Base-by-base conservation (phyloP, 1,140 invertebrate species). In the Stegodyphus dumicola region DNA sequence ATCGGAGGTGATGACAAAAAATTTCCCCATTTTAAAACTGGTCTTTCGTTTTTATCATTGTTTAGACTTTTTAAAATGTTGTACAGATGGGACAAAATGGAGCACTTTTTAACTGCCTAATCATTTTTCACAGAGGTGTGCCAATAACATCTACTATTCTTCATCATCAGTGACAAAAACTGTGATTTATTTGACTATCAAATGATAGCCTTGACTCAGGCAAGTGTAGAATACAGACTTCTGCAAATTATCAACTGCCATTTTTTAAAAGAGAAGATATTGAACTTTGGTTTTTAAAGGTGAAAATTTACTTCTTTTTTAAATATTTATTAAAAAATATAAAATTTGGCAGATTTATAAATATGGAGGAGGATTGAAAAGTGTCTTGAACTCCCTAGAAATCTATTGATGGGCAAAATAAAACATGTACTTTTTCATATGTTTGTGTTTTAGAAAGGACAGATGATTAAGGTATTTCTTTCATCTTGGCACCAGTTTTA, bases 1-100 rank as follows among this genome's bases (percentile, higher is more conserved):
- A 88, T 78, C 80, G 87, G 13, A 83, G 87, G 60, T 86, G 85
- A 86, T 80, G 56, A 9, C 15, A 60, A 9, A 10, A 60, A 10
- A 60, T 9, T 60, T 60, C 15, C 15, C 9, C 9, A 60, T 60
- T 10, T 60, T 60, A 2, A 60, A 9, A 60, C 56, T 60, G 9
- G 15, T 60, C 56, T 60, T 15, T 60, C 15, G 56, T 15, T 60
- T 15, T 15, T 60, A 15, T 0, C 9, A 60, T 10, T 9, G 9
- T 15, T 10, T 15, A 60, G 56, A 60, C 15, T 9, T 60, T 60
- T 9, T 10, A 60, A 10, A 60, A 10, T 60, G 15, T 10, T 60
- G 56, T 9, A 60, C 56, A 60, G 17, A 18, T 67, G 13, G 17
- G 17, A n/a, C 10, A n/a, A 15, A 7, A 7, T 7, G n/a, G 17